Conservation (phyloP, 2,797 vertebrate genomes). For the Telmatherina bonti region DNA sequence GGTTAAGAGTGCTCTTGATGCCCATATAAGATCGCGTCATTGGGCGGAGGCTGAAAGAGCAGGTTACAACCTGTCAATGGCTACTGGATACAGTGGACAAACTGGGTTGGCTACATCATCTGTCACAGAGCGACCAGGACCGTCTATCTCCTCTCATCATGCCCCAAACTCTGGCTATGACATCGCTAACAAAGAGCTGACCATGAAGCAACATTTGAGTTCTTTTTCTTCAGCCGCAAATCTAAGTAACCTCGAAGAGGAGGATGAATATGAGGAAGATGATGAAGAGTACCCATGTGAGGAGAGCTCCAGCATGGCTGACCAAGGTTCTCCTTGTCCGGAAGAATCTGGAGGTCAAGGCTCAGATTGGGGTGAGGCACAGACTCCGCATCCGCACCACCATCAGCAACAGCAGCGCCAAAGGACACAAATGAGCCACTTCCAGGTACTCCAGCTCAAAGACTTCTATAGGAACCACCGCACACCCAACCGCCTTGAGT, state of each 20-base stretch:
- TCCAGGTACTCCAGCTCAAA: constrained; percentile 97
- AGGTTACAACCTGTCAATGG: constrained; percentile 91
- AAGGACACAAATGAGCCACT: constrained; percentile 98
- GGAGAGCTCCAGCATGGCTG: constrained; percentile 89
- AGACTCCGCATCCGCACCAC: constrained; percentile 82
- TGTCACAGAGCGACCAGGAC: constrained; percentile 82
- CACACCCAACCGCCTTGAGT: constrained; percentile 97
- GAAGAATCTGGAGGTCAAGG: constrained; percentile 90
- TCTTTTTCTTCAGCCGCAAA: constrained; percentile 88
- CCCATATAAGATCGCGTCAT: constrained; percentile 97
- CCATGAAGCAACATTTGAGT: constrained; percentile 86
- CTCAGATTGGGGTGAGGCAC: constrained; percentile 89
- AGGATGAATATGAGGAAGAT: constrained; percentile 83
- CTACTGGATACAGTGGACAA: constrained; percentile 88
- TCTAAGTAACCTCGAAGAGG: constrained; percentile 90
- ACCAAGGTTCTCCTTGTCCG: constrained; percentile 92
- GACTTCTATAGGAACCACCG: constrained; percentile 98
- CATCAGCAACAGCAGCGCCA: constrained; percentile 88
- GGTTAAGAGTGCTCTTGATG: constrained; percentile 97
- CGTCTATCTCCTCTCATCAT: constrained; percentile 85
- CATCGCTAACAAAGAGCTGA: constrained; percentile 88
- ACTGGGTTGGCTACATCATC: constrained; percentile 67
- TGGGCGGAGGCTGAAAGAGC: constrained; percentile 98
- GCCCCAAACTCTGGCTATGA: constrained; percentile 87
- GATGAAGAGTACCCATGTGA: constrained; percentile 80